Evolutionary conservation across 2,888 invertebrate genomes (phyloP).

Genomic region (Brachyptera putata): DNA sequence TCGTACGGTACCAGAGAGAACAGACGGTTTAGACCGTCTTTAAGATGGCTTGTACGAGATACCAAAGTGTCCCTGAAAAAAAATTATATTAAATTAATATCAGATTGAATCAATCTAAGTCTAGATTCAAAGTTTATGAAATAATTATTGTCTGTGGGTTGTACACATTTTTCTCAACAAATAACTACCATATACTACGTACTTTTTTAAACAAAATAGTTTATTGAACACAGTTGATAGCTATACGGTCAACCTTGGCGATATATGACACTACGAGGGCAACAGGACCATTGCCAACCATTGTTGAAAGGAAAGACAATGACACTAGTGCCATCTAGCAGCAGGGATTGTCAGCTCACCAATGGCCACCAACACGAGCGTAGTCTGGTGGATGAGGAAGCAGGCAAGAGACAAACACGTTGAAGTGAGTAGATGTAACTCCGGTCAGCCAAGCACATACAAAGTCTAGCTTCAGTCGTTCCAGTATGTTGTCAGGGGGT

Average conservation of each 20-base stretch:
- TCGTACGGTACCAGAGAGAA: conserved; percentile 97
- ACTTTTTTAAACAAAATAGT: too few species aligned
- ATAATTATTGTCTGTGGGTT: too few species aligned
- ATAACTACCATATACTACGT: too few species aligned
- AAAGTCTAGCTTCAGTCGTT: conserved; percentile 87
- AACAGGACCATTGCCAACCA: neutral
- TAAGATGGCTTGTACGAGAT: conserved; percentile 83
- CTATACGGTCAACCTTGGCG: neutral
- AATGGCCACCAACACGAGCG: conserved; percentile 92
- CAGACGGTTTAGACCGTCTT: conserved; percentile 89
- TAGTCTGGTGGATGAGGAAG: conserved; percentile 95
- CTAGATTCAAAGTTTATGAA: too few species aligned
- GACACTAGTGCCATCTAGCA: neutral
- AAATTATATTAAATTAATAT: neutral
- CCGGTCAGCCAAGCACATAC: conserved; percentile 88
- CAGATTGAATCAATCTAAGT: too few species aligned
- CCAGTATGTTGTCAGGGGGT: conserved; percentile 73
- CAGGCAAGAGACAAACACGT: conserved; percentile 87
- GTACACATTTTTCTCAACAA: too few species aligned
- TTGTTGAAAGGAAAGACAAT: neutral
- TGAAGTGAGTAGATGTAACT: conserved; percentile 78
- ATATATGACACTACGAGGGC: neutral
- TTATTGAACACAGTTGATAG: too few species aligned
- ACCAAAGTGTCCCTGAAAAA: conserved; percentile 72
- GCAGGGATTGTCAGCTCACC: conserved; percentile 51